Base-by-base conservation (phyloP, 2,888 invertebrate genomes). In the Lypha dubia region DNA sequence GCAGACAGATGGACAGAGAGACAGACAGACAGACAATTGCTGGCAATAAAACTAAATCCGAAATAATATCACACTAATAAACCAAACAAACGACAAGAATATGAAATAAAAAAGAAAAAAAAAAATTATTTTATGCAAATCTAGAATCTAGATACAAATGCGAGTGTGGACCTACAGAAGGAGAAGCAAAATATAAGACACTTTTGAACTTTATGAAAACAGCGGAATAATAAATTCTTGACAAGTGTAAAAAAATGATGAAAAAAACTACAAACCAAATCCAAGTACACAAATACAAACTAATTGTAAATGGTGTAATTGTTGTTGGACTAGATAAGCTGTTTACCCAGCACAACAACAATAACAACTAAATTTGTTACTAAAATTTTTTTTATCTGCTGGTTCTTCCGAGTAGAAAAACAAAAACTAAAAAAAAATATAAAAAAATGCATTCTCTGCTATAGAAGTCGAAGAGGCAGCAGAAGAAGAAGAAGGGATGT, bases 291-390 rank as follows among this genome's bases (percentile, higher is more conserved):
- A 71, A 73, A 71, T 79, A 56, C 35, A 62, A 76, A 75, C 68
- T 75, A 70, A 76, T 70, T 81, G 75, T 75, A 81, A 75, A 81
- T 70, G 63, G 56, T 76, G 75, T 38, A 17, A 15, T 65, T 70
- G 81, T n/a, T n/a, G n/a, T 76, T 81, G 68, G 53, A 75, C 81
- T 81, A 81, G 75, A 81, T 81, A 75, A 75, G 70, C 68, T 38
- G 35, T 75, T 71, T 65, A 32, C 71, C 65, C 56, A 58, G 46
- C 35, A n/a, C 46, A 73, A 58, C 73, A 15, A 73, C 44, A 71
- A 76, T 41, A 67, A 67, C 24, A 63, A 35, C 63, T 17, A 24
- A n/a, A 63, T 63, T 24, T 63, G 8, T 24, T 22, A n/a, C n/a
- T 24, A 24, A n/a, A 41, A 15, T n/a, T 63, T n/a, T n/a, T n/a